Conservation (phyloP, 1,140 invertebrate species). For the Sesamia nonagrioides region DNA sequence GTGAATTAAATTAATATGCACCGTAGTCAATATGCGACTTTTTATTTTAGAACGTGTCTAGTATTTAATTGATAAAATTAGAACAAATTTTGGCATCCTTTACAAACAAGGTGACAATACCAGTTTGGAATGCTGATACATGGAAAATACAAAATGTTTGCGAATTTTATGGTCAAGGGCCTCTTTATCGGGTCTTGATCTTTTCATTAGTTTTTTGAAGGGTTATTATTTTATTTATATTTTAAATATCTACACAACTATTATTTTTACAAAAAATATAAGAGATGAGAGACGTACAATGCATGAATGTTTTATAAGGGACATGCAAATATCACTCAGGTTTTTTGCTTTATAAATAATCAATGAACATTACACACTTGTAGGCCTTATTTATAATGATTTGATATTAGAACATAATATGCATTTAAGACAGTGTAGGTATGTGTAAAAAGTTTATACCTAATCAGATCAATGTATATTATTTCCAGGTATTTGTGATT, state of each 20-base stretch:
- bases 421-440: conserved; percentile 34
- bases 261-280: neutral
- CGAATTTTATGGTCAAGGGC: conserved; percentile 7
- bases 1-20: conserved; percentile 24
- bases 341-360: conserved; percentile 4
- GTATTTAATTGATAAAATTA: neutral
- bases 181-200: neutral
- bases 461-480: conserved; percentile 25
- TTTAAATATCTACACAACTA: too few relatives aligned
- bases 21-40: neutral
- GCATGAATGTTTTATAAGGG: neutral
- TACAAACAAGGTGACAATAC: conserved; percentile 35
- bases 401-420: conserved; percentile 8
- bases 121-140: conserved; percentile 41
- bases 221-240: neutral
- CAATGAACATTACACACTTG: neutral
- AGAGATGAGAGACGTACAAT: too few relatives aligned
- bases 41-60: neutral
- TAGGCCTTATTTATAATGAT: conserved; percentile 35
- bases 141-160: conserved; percentile 15
- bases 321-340: conserved; percentile 2
- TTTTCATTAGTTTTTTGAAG: neutral
- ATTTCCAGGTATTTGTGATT: conserved; percentile 64
- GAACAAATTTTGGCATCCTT: neutral
- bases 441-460: neutral